Percentiles rank a stretch among this genome's conserved stretches.
phyloP scores from a whole-genome alignment of 2,113 vertebrate species.

The Clarias gariepinus region DNA sequence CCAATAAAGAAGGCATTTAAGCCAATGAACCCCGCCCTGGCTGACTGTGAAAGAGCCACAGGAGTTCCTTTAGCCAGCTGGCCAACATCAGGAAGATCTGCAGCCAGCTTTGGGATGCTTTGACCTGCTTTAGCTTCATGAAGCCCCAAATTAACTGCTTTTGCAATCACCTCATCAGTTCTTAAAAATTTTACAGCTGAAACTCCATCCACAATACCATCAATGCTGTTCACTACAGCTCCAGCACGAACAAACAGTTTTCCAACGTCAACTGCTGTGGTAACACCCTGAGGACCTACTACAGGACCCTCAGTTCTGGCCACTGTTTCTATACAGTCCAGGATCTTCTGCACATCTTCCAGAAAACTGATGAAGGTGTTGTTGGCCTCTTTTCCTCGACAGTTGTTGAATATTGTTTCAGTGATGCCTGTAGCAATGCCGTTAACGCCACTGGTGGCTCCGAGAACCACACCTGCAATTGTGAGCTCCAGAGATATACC shows the following conservation, averaged over 20 bases:
- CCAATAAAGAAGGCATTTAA: constrained; percentile 59
- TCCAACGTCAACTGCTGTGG: not conserved
- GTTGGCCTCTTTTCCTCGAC: constrained; percentile 41
- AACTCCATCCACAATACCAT: constrained; percentile 45
- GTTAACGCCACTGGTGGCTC: constrained; percentile 54
- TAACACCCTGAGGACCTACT: not conserved
- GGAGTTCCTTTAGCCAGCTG: constrained; percentile 55
- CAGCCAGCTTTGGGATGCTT: constrained; percentile 43
- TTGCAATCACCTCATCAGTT: constrained; percentile 13
- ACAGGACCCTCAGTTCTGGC: constrained; percentile 6
- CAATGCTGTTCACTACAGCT: constrained; percentile 30
- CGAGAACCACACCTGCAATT: constrained; percentile 53
- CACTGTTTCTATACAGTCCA: constrained; percentile 38
- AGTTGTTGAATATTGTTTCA: constrained; percentile 48
- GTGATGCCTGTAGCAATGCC: constrained; percentile 51
- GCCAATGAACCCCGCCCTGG: constrained; percentile 51
- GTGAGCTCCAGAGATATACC: constrained; percentile 55
- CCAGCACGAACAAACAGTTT: not conserved
- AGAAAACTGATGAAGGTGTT: constrained; percentile 42
- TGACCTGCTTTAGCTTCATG: constrained; percentile 49
- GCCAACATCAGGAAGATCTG: constrained; percentile 58
- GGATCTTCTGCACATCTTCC: constrained; percentile 48
- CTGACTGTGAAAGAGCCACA: constrained; percentile 48
- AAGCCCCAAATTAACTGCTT: constrained; percentile 29
- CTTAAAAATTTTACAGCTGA: constrained; percentile 39